Evolutionary conservation across 2,888 invertebrate species (phyloP).

Genomic region (Xestoiulus laeticollis): DNA sequence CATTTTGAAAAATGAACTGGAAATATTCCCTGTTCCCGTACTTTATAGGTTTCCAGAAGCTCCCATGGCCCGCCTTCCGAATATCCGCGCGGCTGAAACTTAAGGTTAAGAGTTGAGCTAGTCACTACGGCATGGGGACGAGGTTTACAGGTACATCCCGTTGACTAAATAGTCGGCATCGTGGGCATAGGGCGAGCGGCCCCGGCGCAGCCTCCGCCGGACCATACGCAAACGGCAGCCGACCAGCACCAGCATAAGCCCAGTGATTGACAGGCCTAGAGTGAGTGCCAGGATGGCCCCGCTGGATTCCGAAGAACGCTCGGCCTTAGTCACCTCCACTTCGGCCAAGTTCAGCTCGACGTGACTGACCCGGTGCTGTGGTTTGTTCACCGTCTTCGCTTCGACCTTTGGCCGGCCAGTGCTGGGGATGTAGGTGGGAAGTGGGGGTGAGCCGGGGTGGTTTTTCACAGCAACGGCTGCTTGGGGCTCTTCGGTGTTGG

Average conservation of each 20-base stretch:
- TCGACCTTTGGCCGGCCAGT: background rate
- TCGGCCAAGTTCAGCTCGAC: conserved; percentile 58
- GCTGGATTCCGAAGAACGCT: conserved; percentile 65
- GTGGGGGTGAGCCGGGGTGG: background rate
- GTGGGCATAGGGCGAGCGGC: conserved; percentile 83
- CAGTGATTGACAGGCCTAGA: conserved; percentile 81
- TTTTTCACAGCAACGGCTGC: background rate
- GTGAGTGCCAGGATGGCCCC: conserved; percentile 85
- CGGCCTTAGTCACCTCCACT: conserved; percentile 59
- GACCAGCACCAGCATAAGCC: conserved; percentile 80
- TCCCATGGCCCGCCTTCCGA: background rate
- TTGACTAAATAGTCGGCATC: conserved; percentile 97
- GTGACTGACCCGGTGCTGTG: background rate
- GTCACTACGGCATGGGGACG: background rate
- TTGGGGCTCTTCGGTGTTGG: background rate
- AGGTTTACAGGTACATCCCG: conserved; percentile 90
- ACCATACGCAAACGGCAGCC: conserved; percentile 85
- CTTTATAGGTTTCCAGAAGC: background rate
- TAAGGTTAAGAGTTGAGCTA: conserved; percentile 1
- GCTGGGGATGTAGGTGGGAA: background rate
- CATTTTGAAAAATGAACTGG: too few relatives aligned
- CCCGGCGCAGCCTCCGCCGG: conserved; percentile 74
- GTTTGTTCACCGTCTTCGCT: background rate
- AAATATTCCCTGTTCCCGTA: background rate
- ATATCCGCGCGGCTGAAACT: background rate